phyloP scores from a whole-genome alignment of 2,888 invertebrate genomes.

The Pristionchus arcanus region DNA sequence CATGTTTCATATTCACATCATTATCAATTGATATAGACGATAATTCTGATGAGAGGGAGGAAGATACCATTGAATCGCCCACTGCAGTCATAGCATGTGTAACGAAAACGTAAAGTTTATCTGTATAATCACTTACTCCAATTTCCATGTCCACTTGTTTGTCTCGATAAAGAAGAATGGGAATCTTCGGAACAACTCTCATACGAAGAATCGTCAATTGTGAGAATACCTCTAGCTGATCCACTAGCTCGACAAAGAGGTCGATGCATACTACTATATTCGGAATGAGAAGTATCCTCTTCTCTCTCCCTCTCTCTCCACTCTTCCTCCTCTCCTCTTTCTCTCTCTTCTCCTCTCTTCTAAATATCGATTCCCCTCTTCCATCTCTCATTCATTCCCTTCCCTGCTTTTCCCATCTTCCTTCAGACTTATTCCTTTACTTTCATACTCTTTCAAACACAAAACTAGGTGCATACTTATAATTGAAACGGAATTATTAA shows the following conservation, averaged over 20 bases:
- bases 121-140: not conserved
- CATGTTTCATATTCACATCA: not conserved
- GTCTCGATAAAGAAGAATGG: conserved; percentile 7
- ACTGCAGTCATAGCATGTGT: not conserved
- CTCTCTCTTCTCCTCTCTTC: not conserved
- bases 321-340: not conserved
- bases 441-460: conserved; percentile 22
- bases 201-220: conserved; percentile 35
- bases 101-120: not conserved
- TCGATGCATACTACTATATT: conserved; percentile 42
- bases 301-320: not conserved
- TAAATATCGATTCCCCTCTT: not conserved
- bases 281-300: too few relatives aligned
- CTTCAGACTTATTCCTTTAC: conserved; percentile 30
- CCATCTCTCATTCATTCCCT: not conserved
- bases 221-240: not conserved
- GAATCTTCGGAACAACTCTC: conserved; percentile 29
- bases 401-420: not conserved
- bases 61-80: not conserved
- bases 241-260: conserved; percentile 19
- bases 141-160: conserved; percentile 33
- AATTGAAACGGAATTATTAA: conserved; percentile 34
- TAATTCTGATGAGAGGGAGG: conserved; percentile 2
- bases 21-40: not conserved
- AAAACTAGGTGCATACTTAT: conserved; percentile 4